Percentiles rank a stretch among this genome's conserved stretches.
phyloP scores from a whole-genome alignment of 2,888 invertebrate species.

The Brenthis daphne region DNA sequence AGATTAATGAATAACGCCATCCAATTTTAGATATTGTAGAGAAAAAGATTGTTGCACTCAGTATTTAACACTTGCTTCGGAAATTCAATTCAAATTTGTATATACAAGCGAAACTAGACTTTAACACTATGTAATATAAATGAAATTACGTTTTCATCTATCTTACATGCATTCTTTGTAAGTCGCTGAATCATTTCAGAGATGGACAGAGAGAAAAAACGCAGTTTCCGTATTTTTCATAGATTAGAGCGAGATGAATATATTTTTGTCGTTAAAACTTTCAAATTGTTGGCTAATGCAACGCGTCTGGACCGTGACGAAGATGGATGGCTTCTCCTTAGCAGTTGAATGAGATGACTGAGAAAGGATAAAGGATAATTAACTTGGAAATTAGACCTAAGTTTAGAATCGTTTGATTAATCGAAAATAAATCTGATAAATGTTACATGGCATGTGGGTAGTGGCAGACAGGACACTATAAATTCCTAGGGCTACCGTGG shows the following conservation, averaged over 20 bases:
- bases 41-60: slow-evolving; percentile 69
- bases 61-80: slow-evolving; percentile 66
- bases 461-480: slow-evolving; percentile 6
- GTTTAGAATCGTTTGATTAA: slow-evolving; percentile 33
- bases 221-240: slow-evolving; percentile 47
- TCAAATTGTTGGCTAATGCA: slow-evolving; percentile 68
- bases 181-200: slow-evolving; percentile 70
- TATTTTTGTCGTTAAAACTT: slow-evolving; percentile 47
- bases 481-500: slow-evolving; percentile 3
- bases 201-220: slow-evolving; percentile 59
- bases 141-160: slow-evolving; percentile 38
- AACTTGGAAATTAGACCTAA: slow-evolving; percentile 43
- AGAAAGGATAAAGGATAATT: slow-evolving; percentile 45
- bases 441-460: slow-evolving; percentile 17
- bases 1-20: slow-evolving; percentile 53
- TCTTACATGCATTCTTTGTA: slow-evolving; percentile 57
- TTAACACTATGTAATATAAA: slow-evolving; percentile 32
- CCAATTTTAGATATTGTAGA: slow-evolving; percentile 61
- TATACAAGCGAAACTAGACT: slow-evolving; percentile 40
- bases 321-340: slow-evolving; percentile 74
- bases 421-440: slow-evolving; percentile 33
- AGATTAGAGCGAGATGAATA: slow-evolving; percentile 55
- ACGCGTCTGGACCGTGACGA: slow-evolving; percentile 70
- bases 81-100: slow-evolving; percentile 61
- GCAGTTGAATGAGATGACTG: slow-evolving; percentile 65